phyloP scores from a whole-genome alignment of 2,797 vertebrate species.

The Cheirogaleus major region DNA sequence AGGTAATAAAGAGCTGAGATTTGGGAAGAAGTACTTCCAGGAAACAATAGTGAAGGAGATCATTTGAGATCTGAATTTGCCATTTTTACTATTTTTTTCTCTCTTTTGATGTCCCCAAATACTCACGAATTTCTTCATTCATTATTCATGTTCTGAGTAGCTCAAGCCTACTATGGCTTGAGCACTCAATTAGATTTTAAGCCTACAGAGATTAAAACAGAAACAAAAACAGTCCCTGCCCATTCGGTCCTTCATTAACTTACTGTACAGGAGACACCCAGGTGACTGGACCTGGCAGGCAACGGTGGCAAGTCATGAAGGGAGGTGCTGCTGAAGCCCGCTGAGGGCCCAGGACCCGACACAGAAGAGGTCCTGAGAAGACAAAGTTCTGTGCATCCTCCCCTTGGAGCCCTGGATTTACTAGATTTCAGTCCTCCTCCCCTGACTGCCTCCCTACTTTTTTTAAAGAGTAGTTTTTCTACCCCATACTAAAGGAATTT shows the following conservation, averaged over 20 bases:
- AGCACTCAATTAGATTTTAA: constrained; percentile 6
- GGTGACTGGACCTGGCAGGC: neutral
- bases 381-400: neutral
- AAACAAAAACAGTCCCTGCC: neutral
- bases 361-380: neutral
- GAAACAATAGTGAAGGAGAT: neutral
- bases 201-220: neutral
- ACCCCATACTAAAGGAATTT: neutral
- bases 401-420: neutral
- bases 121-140: neutral
- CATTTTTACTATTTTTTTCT: neutral
- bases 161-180: neutral
- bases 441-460: neutral
- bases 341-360: neutral
- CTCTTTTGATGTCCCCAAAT: neutral
- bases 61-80: neutral
- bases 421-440: neutral
- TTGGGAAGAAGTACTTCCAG: neutral
- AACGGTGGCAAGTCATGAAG: accelerated
- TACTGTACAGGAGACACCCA: neutral
- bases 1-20: neutral
- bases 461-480: neutral
- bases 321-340: neutral
- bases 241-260: neutral
- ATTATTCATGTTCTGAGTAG: neutral